Evolutionary conservation across 2,113 vertebrate species (phyloP).

Genomic region (Thomomys bottae): DNA sequence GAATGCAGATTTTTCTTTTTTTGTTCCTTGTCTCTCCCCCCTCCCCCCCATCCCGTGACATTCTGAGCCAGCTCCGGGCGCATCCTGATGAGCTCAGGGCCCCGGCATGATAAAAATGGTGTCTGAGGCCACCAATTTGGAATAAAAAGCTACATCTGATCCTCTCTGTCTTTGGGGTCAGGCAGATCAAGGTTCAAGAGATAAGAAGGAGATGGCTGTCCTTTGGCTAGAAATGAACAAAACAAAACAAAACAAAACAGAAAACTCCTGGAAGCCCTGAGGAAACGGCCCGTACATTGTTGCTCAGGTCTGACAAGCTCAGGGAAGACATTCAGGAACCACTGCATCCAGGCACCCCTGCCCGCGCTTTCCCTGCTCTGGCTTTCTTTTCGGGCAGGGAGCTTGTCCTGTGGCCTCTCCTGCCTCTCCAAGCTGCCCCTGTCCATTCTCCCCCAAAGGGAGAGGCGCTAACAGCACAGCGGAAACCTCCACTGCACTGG

Average conservation of each 20-base stretch:
- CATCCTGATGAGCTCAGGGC: slow-evolving; percentile 37
- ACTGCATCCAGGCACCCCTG: background rate
- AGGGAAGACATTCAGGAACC: background rate
- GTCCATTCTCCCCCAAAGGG: background rate
- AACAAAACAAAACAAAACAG: no score
- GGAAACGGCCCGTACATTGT: background rate
- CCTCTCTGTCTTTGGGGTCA: background rate
- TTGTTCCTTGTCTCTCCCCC: slow-evolving; percentile 25
- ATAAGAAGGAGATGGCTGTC: background rate
- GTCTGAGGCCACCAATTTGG: background rate
- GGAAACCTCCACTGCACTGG: background rate
- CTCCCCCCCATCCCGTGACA: slow-evolving; percentile 26
- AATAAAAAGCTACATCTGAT: slow-evolving; percentile 12
- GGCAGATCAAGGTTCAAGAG: background rate
- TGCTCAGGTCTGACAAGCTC: background rate
- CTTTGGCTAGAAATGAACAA: background rate
- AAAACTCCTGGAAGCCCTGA: background rate
- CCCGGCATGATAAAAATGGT: slow-evolving; percentile 27
- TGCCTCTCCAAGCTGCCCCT: background rate
- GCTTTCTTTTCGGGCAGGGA: background rate
- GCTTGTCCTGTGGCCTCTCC: background rate
- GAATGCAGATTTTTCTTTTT: slow-evolving; percentile 67
- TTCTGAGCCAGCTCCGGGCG: slow-evolving; percentile 61
- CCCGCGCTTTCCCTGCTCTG: accelerated
- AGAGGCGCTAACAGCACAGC: background rate